phyloP scores from a whole-genome alignment of 2,888 invertebrate species.

The Trypoxylon attenuatum region DNA sequence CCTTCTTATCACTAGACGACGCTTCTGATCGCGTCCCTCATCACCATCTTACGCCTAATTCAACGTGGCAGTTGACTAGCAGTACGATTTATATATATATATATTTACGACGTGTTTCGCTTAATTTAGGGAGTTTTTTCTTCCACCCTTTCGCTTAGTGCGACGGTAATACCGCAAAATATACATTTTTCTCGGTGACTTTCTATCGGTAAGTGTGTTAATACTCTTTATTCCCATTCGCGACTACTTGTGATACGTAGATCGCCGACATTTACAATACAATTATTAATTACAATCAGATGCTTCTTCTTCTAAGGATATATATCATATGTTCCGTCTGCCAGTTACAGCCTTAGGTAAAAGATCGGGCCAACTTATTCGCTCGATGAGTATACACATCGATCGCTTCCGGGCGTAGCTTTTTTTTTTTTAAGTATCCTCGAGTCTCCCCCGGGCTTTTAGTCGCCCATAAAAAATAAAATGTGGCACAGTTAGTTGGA shows the following conservation, averaged over 20 bases:
- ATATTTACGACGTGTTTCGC: conserved; percentile 35
- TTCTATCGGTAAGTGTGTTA: conserved; percentile 16
- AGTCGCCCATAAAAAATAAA: conserved; percentile 43
- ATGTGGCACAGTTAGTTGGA: conserved; percentile 35
- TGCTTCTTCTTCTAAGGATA: conserved; percentile 24
- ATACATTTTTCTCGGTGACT: conserved; percentile 40
- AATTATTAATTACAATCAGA: conserved; percentile 51
- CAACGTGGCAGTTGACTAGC: conserved; percentile 57
- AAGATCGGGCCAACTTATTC: too few species aligned
- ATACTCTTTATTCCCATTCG: conserved; percentile 9
- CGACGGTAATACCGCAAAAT: conserved; percentile 52
- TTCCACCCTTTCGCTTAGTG: conserved; percentile 11
- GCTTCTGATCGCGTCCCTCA: too few species aligned
- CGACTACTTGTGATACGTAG: conserved; percentile 46
- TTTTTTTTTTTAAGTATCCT: too few species aligned
- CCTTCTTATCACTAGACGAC: too few species aligned
- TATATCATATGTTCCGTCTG: too few species aligned
- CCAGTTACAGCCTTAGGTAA: too few species aligned
- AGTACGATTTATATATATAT: too few species aligned
- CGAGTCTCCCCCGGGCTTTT: too few species aligned
- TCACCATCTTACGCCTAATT: too few species aligned
- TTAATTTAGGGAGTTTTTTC: conserved; percentile 7
- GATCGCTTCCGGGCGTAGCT: too few species aligned
- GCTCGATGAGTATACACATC: too few species aligned
- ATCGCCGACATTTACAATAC: conserved; percentile 54